Evolutionary conservation across 2,113 vertebrate genomes (phyloP), one percentile per base, ranked within the genome.

Genomic region (Scatophagus argus): DNA sequence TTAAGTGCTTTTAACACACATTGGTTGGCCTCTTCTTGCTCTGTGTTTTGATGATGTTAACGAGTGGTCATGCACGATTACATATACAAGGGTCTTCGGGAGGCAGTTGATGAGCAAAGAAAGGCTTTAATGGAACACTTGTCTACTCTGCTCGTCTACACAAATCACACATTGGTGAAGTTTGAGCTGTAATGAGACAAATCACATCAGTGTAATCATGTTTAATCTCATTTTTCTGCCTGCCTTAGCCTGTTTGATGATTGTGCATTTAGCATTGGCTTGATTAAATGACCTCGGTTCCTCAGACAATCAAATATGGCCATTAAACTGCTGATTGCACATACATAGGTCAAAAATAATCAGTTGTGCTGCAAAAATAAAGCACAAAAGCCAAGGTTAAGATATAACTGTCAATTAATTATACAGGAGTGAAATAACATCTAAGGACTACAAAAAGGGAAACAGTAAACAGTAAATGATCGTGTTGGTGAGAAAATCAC

Each of bases 121-220:
- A 90, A 92, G 79, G 84, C 76, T 90, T 84, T 94, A 90, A 94
- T 91, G 89, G 87, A 93, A 89, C 86, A 88, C 83, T 84, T 84
- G 85, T 84, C 79, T 55, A 29, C 74, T 86, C 65, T 56, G 72
- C 79, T 81, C 44, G 38, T 84, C 75, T 62, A 39, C 3, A 16
- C 80, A 79, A 77, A 89, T 84, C 84, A 83, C 78, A 88, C 91
- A 79, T 82, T 87, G 84, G 88, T 84, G 79, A 83, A 73, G 88
- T 88, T 87, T 79, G 70, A 31, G 74, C 70, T 64, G 65, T 93
- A 93, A 94, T 60, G 79, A 94, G 88, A 90, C 79, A 77, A 91
- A 93, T 88, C 92, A 81, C 81, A 84, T 93, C 86, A 91, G 78
- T 17, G 80, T 89, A 90, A 93, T 89, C 88, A 86, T 12, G 74